Conservation (phyloP, 2,113 vertebrate species). For the Scopus umbretta region DNA sequence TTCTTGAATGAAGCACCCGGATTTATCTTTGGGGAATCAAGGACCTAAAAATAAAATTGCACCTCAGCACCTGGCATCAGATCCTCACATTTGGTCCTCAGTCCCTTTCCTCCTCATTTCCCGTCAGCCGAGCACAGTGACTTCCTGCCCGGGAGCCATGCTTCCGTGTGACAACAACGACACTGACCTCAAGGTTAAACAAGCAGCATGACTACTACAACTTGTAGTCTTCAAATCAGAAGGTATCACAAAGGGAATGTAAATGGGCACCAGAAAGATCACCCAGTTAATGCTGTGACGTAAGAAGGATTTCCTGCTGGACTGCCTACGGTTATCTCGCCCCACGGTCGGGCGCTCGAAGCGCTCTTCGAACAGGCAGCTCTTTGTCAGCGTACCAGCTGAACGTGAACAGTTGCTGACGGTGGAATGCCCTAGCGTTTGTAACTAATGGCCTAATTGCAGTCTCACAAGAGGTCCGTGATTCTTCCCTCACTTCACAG, state of each 20-base stretch:
- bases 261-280: not conserved
- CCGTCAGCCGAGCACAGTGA: rapidly evolving
- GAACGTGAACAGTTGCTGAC: not conserved
- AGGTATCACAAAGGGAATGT: not conserved
- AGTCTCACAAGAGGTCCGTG: not conserved
- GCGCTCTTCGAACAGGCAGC: not conserved
- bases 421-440: not conserved
- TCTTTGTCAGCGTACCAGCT: not conserved
- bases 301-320: not conserved
- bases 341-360: not conserved
- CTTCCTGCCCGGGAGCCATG: not conserved
- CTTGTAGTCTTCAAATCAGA: not conserved
- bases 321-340: not conserved
- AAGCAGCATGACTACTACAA: not conserved
- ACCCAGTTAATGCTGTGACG: not conserved
- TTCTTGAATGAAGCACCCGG: not conserved
- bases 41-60: not conserved
- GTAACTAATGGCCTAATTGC: not conserved
- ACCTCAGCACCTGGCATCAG: not conserved
- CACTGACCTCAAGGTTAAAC: not conserved
- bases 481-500: not conserved
- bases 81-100: not conserved
- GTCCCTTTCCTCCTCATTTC: not conserved
- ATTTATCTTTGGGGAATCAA: not conserved
- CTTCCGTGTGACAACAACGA: not conserved